phyloP scores from a whole-genome alignment of 2,888 invertebrate species.

The Zele albiditarsus region DNA sequence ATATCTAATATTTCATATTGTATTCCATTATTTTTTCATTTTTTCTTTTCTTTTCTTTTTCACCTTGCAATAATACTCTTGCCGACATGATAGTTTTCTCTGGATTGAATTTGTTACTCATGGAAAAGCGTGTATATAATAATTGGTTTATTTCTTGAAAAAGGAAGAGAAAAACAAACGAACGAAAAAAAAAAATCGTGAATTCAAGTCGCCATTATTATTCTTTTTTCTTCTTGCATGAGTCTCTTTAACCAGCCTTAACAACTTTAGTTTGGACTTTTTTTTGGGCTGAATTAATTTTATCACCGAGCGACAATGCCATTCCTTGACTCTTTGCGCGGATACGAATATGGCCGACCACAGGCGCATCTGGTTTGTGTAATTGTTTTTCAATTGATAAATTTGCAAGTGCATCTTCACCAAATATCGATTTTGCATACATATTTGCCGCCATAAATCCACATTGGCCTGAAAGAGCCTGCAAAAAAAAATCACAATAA shows the following conservation, averaged over 20 bases:
- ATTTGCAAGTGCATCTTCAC: constrained; percentile 99
- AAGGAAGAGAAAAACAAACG: background rate
- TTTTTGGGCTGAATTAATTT: constrained; percentile 95
- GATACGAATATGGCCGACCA: constrained; percentile 97
- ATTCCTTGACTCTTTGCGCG: constrained; percentile 99
- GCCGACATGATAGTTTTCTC: background rate
- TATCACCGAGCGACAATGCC: constrained; percentile 98
- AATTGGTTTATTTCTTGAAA: no score
- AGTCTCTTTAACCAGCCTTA: constrained; percentile 63
- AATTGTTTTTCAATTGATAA: constrained; percentile 97
- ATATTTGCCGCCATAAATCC: constrained; percentile 99
- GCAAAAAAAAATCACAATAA: constrained; percentile 47
- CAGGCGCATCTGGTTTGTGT: constrained; percentile 89
- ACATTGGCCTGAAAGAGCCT: constrained; percentile 96
- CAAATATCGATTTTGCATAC: constrained; percentile 98
- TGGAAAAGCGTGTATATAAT: no score
- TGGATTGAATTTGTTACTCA: no score
- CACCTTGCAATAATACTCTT: background rate
- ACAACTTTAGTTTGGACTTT: constrained; percentile 71
- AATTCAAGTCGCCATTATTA: no score
- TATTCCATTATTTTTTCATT: background rate
- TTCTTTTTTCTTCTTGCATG: no score
- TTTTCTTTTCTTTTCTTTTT: background rate
- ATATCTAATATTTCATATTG: background rate
- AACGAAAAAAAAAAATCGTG: background rate